These are phyloP conservation scores for Heliangelus exortis DNA, from an alignment of 2,797 vertebrate species.

Conservation along the genomic window DNA sequence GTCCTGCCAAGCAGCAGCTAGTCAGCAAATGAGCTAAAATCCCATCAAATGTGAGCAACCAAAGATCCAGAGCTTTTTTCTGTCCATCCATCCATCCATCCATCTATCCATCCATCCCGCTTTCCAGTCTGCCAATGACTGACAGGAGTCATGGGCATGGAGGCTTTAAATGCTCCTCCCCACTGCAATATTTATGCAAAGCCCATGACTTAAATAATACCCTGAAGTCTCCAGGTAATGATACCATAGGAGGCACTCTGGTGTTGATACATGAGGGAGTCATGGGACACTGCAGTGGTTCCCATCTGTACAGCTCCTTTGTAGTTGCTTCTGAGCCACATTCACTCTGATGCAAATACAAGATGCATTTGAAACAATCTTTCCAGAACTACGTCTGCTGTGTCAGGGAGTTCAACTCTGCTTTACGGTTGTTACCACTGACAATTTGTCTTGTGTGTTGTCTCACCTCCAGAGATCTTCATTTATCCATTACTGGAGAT, in stretches of 20 bases:
- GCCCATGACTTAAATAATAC: background rate
- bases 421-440: background rate
- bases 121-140: background rate
- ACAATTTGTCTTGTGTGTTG: background rate
- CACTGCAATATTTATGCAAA: background rate
- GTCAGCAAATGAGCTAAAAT: background rate
- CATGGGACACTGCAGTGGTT: background rate
- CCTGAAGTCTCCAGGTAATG: background rate
- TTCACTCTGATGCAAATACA: background rate
- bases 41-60: background rate
- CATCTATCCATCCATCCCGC: background rate
- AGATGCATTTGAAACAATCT: background rate
- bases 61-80: background rate
- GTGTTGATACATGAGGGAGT: background rate
- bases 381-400: background rate
- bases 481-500: background rate
- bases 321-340: background rate
- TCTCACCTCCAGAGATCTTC: background rate
- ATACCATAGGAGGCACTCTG: background rate
- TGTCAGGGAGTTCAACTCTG: background rate
- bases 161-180: background rate
- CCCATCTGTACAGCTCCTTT: background rate
- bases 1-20: background rate
- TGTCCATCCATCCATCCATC: fast-evolving
- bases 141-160: background rate